Base-by-base conservation (phyloP, 2,888 invertebrate species). In the Drosophila bunnanda region DNA sequence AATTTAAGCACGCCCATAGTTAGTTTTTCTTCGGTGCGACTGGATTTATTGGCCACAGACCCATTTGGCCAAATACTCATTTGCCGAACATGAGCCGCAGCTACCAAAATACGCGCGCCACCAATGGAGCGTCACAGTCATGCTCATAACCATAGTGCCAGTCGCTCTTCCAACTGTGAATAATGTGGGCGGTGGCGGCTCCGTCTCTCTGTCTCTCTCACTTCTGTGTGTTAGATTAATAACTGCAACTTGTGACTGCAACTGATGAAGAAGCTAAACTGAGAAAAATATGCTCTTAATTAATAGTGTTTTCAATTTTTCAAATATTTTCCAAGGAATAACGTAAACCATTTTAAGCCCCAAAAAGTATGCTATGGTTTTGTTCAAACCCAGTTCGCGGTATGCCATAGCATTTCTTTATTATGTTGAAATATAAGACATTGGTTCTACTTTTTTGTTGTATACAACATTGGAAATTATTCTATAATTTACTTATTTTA, bases 1-100 rank as follows among this genome's bases (percentile, higher is more conserved):
- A 86, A 88, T 88, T 85, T 82, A 80, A 88, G 79, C 87, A 86
- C 83, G 83, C 83, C 83, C 83, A 86, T 81, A 84, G 78, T 84
- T 77, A 59, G 67, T 75, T 78, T 71, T 54, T 38, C 39, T 75
- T 57, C 38, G 44, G 43, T 57, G 54, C 39, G 67, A 39, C 65
- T 69, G 75, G 62, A 79, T 82, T 76, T 83, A 83, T 83, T 86
- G 73, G 86, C 83, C 80, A 80, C 73, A 77, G 77, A 80, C 79
- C 77, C 79, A 83, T 83, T 83, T 85, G 76, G 80, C 43, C 71
- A 78, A 64, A 79, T 72, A 79, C 72, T 79, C 80, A 82, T 82
- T 80, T 73, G 78, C 70, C 66, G 69, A 80, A 76, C 82, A 82
- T 68, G 75, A 79, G 66, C 83, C 72, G 68, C 59, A 75, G 83